Conservation (phyloP, 2,797 vertebrate genomes). For the Trachops cirrhosus region DNA sequence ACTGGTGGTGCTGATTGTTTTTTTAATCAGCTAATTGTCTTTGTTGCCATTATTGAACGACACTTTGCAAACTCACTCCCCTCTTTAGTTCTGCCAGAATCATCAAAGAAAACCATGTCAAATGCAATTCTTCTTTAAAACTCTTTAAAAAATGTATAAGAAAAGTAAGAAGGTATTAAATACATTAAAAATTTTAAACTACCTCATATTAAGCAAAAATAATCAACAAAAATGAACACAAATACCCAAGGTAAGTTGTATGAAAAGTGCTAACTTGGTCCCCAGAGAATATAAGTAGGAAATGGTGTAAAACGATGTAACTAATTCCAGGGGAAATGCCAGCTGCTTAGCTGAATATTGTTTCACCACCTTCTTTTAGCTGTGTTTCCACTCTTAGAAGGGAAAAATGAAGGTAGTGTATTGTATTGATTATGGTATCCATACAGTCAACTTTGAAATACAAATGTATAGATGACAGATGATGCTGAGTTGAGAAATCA, state of each 20-base stretch:
- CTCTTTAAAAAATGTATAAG: neutral
- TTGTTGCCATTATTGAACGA: neutral
- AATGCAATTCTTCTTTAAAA: neutral
- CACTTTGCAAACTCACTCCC: neutral
- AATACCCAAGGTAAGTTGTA: neutral
- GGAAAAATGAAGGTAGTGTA: neutral
- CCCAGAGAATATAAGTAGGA: slow-evolving; percentile 16
- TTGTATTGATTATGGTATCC: neutral
- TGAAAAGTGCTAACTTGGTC: neutral
- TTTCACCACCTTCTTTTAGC: neutral
- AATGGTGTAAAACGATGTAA: neutral
- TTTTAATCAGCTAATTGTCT: neutral
- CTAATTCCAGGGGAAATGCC: neutral
- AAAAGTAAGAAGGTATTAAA: neutral
- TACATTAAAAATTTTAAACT: neutral
- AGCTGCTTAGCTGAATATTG: neutral
- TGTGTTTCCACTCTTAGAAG: neutral
- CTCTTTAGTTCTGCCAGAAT: neutral
- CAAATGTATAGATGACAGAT: neutral
- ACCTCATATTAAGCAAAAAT: slow-evolving; percentile 34
- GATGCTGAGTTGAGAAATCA: neutral
- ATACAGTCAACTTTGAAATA: neutral
- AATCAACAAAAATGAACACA: neutral
- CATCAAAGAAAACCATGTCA: neutral
- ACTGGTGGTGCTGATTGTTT: slow-evolving; percentile 3